Percentiles rank a stretch among this genome's conserved stretches.
Evolutionary conservation across 35 echinoderm and acorn worm species (phyloP).

Genomic region (Acanthaster planci): DNA sequence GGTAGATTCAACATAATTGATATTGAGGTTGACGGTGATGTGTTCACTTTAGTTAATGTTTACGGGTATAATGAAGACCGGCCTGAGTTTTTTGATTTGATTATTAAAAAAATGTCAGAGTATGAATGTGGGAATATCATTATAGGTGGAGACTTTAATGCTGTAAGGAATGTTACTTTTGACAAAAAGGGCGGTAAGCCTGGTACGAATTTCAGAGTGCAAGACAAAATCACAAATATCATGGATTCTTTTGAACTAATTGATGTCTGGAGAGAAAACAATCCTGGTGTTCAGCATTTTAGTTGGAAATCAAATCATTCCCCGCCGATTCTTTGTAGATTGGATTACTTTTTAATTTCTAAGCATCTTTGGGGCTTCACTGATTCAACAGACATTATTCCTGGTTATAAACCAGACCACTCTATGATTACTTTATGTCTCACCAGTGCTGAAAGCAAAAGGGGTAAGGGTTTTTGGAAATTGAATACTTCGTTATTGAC

Average conservation of each 20-base stretch:
- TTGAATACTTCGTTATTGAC: conserved; percentile 27
- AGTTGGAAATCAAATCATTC: conserved; percentile 6
- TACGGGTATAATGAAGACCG: background rate
- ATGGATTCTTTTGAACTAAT: background rate
- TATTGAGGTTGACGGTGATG: background rate
- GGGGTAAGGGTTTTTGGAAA: conserved; percentile 52
- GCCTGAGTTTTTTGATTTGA: background rate
- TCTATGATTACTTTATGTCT: conserved; percentile 6
- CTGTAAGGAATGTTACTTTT: background rate
- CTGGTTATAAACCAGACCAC: conserved; percentile 37
- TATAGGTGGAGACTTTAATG: background rate
- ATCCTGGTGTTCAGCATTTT: background rate
- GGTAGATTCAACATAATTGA: background rate
- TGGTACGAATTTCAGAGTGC: conserved; percentile 20
- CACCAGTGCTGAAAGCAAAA: background rate
- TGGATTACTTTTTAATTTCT: conserved; percentile 22
- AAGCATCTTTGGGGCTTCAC: background rate
- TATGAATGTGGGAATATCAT: background rate
- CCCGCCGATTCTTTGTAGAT: conserved; percentile 15
- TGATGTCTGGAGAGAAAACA: conserved; percentile 23
- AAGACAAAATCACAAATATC: background rate
- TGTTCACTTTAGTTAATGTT: conserved; percentile 1
- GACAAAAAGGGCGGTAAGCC: background rate
- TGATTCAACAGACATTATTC: conserved; percentile 8
- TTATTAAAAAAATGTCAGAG: background rate